phyloP scores from a whole-genome alignment of 2,113 vertebrate species.

The Orycteropus afer region DNA sequence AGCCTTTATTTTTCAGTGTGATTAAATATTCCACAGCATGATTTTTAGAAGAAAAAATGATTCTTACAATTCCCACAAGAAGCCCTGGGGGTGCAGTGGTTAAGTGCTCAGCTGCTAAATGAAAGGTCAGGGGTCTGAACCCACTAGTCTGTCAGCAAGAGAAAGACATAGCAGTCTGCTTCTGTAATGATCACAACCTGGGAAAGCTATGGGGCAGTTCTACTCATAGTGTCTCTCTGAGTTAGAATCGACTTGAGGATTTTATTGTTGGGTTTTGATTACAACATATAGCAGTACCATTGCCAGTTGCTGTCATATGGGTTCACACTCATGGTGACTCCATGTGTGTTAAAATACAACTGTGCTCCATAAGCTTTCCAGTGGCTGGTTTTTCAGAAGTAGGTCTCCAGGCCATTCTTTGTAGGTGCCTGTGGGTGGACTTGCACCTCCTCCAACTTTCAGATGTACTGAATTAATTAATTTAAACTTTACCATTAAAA shows the following conservation, averaged over 20 bases:
- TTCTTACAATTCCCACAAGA: background rate
- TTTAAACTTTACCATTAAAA: background rate
- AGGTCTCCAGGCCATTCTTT: background rate
- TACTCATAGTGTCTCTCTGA: background rate
- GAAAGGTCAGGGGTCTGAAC: background rate
- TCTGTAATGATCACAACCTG: background rate
- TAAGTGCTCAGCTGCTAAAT: too few species aligned
- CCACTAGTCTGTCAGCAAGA: background rate
- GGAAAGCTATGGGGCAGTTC: too few species aligned
- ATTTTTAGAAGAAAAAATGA: background rate
- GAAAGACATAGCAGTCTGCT: background rate
- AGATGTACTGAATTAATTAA: background rate
- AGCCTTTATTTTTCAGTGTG: background rate
- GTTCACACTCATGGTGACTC: background rate
- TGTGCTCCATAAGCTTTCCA: background rate
- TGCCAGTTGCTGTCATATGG: background rate
- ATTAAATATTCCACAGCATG: background rate
- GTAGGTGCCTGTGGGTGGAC: background rate
- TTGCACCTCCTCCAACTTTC: background rate
- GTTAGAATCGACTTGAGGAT: too few species aligned
- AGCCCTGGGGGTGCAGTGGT: too few species aligned
- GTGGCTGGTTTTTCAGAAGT: background rate
- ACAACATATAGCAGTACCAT: background rate
- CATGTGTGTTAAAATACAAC: background rate
- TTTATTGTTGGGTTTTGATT: background rate